Evolutionary conservation across 2,888 invertebrate genomes (phyloP).

Genomic region (Caenorhabditis sinica): DNA sequence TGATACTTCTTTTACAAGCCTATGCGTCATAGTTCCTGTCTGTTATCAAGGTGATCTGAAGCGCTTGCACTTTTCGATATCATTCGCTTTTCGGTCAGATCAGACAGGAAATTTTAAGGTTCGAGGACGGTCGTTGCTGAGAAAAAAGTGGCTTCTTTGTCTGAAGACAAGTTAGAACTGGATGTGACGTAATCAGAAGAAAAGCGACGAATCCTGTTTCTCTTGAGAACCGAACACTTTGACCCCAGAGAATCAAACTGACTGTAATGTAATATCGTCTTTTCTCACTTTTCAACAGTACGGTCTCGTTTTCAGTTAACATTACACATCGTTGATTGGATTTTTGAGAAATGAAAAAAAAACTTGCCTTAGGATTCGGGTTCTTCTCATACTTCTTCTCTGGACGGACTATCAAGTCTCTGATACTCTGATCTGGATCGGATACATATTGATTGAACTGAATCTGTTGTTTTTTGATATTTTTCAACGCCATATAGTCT

Average conservation of each 20-base stretch:
- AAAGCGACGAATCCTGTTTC: constrained; percentile 34
- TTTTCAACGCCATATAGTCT: constrained; percentile 58
- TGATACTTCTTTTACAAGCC: background rate
- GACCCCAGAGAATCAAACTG: constrained; percentile 38
- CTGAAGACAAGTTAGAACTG: constrained; percentile 17
- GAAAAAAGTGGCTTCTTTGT: constrained; percentile 42
- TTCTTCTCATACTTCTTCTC: constrained; percentile 68
- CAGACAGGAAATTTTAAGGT: constrained; percentile 12
- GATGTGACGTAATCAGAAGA: constrained; percentile 44
- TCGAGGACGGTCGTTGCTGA: constrained; percentile 10
- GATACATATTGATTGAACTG: constrained; percentile 56
- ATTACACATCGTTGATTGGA: constrained; percentile 25
- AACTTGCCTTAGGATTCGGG: constrained; percentile 58
- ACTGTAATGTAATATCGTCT: constrained; percentile 43
- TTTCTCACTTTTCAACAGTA: background rate
- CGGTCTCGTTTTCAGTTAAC: background rate
- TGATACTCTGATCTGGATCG: constrained; percentile 64
- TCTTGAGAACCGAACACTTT: constrained; percentile 40
- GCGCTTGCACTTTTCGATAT: constrained; percentile 5
- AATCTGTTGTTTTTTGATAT: constrained; percentile 50
- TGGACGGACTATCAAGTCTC: constrained; percentile 60
- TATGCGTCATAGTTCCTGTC: constrained; percentile 15
- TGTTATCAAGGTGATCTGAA: background rate
- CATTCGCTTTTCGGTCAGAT: constrained; percentile 19
- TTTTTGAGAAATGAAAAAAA: background rate